Conservation (phyloP, 1,140 invertebrate genomes). For the Drosophila santomea region DNA sequence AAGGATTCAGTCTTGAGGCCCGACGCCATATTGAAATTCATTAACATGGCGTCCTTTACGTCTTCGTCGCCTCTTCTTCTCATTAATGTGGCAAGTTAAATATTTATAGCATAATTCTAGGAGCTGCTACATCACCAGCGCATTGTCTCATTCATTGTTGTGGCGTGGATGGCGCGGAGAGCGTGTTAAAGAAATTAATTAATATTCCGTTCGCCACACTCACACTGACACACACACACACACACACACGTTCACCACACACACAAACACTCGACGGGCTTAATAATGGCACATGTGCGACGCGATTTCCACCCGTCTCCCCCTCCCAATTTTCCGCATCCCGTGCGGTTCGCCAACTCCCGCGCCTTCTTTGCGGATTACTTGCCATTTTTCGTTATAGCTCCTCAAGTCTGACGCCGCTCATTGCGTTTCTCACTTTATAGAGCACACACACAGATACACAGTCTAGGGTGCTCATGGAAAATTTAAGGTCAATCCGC, state of each 20-base stretch:
- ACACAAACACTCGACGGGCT: slow-evolving; percentile 38
- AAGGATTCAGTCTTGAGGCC: slow-evolving; percentile 9
- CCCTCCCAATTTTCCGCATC: slow-evolving; percentile 30
- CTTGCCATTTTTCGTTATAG: slow-evolving; percentile 60
- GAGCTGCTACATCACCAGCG: slow-evolving; percentile 66
- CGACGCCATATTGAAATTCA: slow-evolving; percentile 82
- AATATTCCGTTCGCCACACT: slow-evolving; percentile 65
- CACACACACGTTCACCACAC: not conserved
- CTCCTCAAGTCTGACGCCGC: slow-evolving; percentile 47
- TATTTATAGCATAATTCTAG: slow-evolving; percentile 83
- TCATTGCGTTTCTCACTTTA: slow-evolving; percentile 53
- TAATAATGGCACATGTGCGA: slow-evolving; percentile 76
- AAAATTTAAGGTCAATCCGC: not conserved
- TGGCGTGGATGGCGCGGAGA: slow-evolving; percentile 44
- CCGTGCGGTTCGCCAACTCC: slow-evolving; percentile 61
- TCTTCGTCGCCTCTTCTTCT: slow-evolving; percentile 55
- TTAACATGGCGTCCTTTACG: slow-evolving; percentile 64
- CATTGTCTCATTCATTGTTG: slow-evolving; percentile 78
- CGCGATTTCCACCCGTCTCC: slow-evolving; percentile 47
- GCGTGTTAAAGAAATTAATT: slow-evolving; percentile 81
- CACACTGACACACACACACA: slow-evolving; percentile 16
- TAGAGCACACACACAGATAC: slow-evolving; percentile 18
- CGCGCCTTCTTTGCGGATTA: slow-evolving; percentile 38
- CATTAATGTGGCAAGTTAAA: slow-evolving; percentile 82
- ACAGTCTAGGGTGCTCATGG: slow-evolving; percentile 1